Base-by-base conservation (phyloP, 2,797 vertebrate genomes). In the Bucorvus abyssinicus region DNA sequence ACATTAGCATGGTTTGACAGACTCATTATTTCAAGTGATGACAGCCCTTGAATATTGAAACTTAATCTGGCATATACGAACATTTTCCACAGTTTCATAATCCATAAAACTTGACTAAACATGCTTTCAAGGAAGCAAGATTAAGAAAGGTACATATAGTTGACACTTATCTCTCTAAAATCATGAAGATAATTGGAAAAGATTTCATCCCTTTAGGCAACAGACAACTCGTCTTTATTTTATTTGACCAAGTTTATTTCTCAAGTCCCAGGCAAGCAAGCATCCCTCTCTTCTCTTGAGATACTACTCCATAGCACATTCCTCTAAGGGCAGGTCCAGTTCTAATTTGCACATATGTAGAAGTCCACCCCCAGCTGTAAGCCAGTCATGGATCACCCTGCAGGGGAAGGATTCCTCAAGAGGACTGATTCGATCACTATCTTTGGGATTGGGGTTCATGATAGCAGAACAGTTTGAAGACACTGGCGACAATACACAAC, bases 341-440 rank as follows among this genome's bases (percentile, higher is more conserved):
- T 78, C n/a, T 78, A 19, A 45, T 70, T 34, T 75, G 21, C 56
- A 56, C 24, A 34, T 9, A 17, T 19, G 8, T 34, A 50, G 18
- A 78, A 47, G 18, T 12, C 21, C 14, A 22, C 27, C 15, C 10
- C 14, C 40, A 71, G 52, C 47, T 59, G 22, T 16, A 60, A 70
- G 15, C 12, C 64, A 32, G 29, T 4, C n/a, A 57, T 3, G 14
- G 70, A 38, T 24, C 47, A 23, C 6, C 12, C 34, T 42, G 34
- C 29, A 34, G 42, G 27, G 40, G 14, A 74, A n/a, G 24, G 10
- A 14, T 74, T 53, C 50, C 60, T 32, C 36, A 20, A 19, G 22
- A 22, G 18, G 36, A 36, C 6, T 2, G 2, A 20, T 12, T 26
- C 1, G 0, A 12, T 36, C 6, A 1, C 5, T 13, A 9, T 42